Evolutionary conservation across 2,888 invertebrate species (phyloP).

Genomic region (Drosophila aldrichi): DNA sequence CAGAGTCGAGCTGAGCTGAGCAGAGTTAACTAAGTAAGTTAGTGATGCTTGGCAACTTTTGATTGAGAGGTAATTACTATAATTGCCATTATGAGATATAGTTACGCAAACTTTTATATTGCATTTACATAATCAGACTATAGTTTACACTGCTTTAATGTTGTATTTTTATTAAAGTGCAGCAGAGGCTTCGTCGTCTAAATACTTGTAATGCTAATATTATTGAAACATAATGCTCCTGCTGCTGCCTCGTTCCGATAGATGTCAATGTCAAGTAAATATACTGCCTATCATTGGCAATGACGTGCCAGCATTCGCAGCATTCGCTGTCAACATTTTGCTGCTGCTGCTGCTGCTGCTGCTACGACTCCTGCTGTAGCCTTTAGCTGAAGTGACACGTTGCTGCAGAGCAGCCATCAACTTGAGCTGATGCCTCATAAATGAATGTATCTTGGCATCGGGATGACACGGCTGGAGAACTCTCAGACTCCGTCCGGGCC

Average conservation of each 20-base stretch:
- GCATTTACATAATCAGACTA: not conserved
- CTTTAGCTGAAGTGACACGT: conserved; percentile 46
- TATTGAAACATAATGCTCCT: conserved; percentile 31
- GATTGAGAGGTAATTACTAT: not conserved
- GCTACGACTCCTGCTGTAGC: conserved; percentile 6
- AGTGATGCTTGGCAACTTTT: not conserved
- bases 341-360: conserved; percentile 3
- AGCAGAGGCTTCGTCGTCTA: not conserved
- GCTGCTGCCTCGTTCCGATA: conserved; percentile 12
- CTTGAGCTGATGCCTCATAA: conserved; percentile 59
- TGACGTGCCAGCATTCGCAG: conserved; percentile 16
- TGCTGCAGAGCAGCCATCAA: conserved; percentile 50
- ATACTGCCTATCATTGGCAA: conserved; percentile 68
- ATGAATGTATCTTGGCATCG: conserved; percentile 69
- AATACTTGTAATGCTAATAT: conserved; percentile 35
- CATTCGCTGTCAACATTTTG: conserved; percentile 48
- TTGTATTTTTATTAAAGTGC: not conserved
- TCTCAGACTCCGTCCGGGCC: conserved; percentile 8
- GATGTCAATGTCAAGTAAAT: conserved; percentile 67
- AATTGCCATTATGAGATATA: not conserved
- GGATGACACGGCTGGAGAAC: conserved; percentile 45
- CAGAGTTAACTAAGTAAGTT: not conserved
- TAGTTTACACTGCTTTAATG: not conserved
- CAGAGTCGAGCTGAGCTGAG: not conserved
- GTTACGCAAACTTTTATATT: not conserved